Evolutionary conservation across 2,888 invertebrate genomes (phyloP).

Genomic region (Cyrtodaria siliqua): DNA sequence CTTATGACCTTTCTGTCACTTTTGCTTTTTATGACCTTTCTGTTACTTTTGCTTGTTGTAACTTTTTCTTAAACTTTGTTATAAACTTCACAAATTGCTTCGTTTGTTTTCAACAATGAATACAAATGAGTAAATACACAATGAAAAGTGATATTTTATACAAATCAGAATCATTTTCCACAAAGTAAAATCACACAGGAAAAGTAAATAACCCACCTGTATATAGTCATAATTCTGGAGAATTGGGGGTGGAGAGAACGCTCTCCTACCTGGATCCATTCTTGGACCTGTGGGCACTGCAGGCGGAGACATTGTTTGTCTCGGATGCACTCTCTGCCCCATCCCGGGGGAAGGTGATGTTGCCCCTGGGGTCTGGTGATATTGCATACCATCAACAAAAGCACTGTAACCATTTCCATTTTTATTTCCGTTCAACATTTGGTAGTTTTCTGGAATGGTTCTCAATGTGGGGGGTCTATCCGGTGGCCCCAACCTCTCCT

Average conservation of each 20-base stretch:
- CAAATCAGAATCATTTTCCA: too few species aligned
- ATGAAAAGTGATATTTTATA: too few species aligned
- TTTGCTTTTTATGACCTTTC: too few species aligned
- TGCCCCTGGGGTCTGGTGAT: slow-evolving; percentile 46
- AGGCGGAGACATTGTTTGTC: slow-evolving; percentile 67
- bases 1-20: too few species aligned
- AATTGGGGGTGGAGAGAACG: slow-evolving; percentile 69
- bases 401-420: slow-evolving; percentile 17
- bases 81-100: too few species aligned
- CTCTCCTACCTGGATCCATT: slow-evolving; percentile 61
- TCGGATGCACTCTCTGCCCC: slow-evolving; percentile 22
- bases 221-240: slow-evolving; percentile 68
- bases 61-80: too few species aligned
- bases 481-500: slow-evolving; percentile 70
- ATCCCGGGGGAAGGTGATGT: slow-evolving; percentile 37
- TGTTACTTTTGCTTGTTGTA: too few species aligned
- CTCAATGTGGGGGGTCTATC: slow-evolving; percentile 71
- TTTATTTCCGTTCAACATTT: slow-evolving; percentile 67
- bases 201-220: slow-evolving; percentile 43
- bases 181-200: too few species aligned
- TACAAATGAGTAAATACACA: too few species aligned
- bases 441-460: slow-evolving; percentile 80
- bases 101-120: too few species aligned
- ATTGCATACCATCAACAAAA: slow-evolving; percentile 39
- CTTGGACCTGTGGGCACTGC: slow-evolving; percentile 58